Percentiles rank a stretch among this genome's conserved stretches.
phyloP scores from a whole-genome alignment of 53 echinoderm and acorn worm genomes.

The Apostichopus leukothele region DNA sequence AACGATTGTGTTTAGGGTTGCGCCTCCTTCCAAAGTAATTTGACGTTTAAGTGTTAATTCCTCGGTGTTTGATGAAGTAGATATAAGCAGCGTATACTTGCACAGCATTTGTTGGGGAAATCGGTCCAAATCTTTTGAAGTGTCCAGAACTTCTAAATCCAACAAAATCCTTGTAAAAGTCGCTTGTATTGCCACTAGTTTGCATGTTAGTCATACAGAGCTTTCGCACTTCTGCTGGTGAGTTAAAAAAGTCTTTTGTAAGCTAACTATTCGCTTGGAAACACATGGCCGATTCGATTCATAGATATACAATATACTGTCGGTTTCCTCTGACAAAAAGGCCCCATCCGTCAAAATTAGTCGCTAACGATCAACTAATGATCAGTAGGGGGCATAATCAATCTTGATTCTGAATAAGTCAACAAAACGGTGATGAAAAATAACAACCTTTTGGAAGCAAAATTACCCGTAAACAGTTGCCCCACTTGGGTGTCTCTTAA shows the following conservation, averaged over 20 bases:
- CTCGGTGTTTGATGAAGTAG: no score
- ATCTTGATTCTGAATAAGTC: not conserved
- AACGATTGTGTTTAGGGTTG: no score
- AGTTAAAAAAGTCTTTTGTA: not conserved
- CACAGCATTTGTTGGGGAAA: no score
- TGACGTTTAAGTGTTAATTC: no score
- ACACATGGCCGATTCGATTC: not conserved
- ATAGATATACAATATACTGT: not conserved
- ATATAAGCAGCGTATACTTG: no score
- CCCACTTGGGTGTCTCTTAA: not conserved
- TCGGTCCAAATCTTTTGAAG: no score
- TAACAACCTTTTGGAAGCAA: not conserved
- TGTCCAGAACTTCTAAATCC: no score
- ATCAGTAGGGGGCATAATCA: not conserved
- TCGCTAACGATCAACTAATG: conserved; percentile 13
- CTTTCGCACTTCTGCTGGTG: no score
- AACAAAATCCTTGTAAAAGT: no score
- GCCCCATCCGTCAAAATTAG: not conserved
- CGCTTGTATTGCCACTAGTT: no score
- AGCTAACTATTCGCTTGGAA: not conserved
- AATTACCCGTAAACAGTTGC: not conserved
- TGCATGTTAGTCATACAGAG: no score
- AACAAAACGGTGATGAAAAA: not conserved
- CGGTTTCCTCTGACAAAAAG: not conserved
- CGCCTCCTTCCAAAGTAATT: no score